Base-by-base conservation (phyloP, 2,888 invertebrate genomes). In the Spilosoma lubricipeda region DNA sequence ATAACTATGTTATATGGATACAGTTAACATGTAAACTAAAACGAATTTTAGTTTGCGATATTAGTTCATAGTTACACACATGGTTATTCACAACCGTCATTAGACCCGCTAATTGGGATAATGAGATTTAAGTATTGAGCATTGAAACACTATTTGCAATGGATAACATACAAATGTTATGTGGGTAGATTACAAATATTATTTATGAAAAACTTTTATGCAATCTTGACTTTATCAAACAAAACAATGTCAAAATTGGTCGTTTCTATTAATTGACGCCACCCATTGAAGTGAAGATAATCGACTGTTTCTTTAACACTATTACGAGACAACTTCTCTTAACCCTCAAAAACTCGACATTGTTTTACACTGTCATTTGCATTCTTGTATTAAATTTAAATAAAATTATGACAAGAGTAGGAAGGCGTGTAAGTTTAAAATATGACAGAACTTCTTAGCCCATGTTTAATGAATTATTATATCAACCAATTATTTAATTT, bases 201-300 rank as follows among this genome's bases (percentile, higher is more conserved):
- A 71, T 78, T 74, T 74, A 73, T 78, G 73, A 77, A 80, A 80
- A 67, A 77, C 75, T 72, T 73, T 67, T 75, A 78, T 79, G 77
- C 78, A 79, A 74, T 76, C 82, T 88, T n/a, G n/a, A n/a, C n/a
- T n/a, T n/a, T n/a, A n/a, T n/a, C n/a, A 88, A 76, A 77, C 86
- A 88, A n/a, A n/a, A 89, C 88, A 89, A 81, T 77, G 89, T 86
- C 80, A 90, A 91, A 92, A 92, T 92, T 92, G 92, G 92, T 92
- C 91, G 79, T 85, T 84, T 80, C 67, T 76, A 30, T 79, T 90
- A 91, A 92, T 91, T 92, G 90, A 92, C 90, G 73, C 79, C 82
- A 76, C 73, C 77, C 80, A 85, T 77, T 80, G 76, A 72, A 80
- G 73, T 78, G 63, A 72, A 30, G 56, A 74, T 56, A 74, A 76